Evolutionary conservation across 1,140 invertebrate genomes (phyloP).

Genomic region (Sesamia nonagrioides): DNA sequence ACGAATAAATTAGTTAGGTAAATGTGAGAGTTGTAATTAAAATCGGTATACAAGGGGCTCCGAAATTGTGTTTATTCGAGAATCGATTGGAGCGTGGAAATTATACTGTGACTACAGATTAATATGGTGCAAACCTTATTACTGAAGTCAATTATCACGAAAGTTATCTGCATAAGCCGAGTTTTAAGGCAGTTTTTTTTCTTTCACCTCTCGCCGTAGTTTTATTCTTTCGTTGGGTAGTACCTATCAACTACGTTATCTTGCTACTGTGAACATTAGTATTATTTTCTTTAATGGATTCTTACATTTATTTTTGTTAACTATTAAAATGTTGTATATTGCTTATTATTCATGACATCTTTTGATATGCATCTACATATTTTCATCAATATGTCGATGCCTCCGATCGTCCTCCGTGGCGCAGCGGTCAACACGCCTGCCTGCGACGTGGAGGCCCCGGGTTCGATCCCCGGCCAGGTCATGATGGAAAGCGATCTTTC

Average conservation of each 20-base stretch:
- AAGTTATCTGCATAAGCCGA: background rate
- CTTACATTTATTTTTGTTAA: background rate
- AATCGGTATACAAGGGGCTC: slow-evolving; percentile 27
- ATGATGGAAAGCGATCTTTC: too few relatives aligned
- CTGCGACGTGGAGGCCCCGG: too few relatives aligned
- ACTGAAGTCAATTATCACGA: background rate
- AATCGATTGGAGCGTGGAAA: slow-evolving; percentile 12
- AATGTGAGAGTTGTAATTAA: slow-evolving; percentile 39
- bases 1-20: slow-evolving; percentile 42
- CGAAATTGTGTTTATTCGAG: slow-evolving; percentile 12
- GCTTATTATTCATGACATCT: too few relatives aligned
- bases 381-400: too few relatives aligned
- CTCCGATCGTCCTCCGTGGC: too few relatives aligned
- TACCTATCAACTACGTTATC: background rate
- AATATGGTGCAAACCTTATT: background rate
- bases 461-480: too few relatives aligned
- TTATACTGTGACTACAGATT: slow-evolving; percentile 4
- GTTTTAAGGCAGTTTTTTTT: slow-evolving; percentile 21
- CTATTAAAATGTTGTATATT: too few relatives aligned
- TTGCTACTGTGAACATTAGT: background rate
- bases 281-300: slow-evolving; percentile 5
- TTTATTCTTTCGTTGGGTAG: slow-evolving; percentile 12
- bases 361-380: too few relatives aligned
- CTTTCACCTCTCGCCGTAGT: background rate
- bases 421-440: too few relatives aligned